A percentile compares a stretch with the other conserved stretches of the same genome.
Conservation (phyloP, 64 coral and sea anemone species). For the Dendronephthya gigantea region DNA sequence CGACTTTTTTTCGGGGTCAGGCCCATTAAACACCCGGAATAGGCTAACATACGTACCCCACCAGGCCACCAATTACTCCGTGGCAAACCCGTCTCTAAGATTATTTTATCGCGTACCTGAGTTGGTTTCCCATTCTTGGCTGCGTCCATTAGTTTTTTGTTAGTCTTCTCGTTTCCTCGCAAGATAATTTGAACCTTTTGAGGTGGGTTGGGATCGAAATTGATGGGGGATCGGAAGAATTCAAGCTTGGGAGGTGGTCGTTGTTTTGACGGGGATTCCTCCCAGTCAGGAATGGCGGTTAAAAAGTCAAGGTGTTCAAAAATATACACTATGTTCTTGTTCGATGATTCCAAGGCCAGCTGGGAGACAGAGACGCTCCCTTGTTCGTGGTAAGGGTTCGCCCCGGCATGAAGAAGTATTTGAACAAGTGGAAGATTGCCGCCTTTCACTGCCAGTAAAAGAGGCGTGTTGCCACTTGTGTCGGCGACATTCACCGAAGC, state of each 20-base stretch:
- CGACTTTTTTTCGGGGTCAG: no score
- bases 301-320: slow-evolving; percentile 2
- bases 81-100: background rate
- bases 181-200: background rate
- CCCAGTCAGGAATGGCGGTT: slow-evolving; percentile 3
- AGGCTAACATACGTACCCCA: no score
- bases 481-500: background rate
- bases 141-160: background rate
- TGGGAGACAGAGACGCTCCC: background rate
- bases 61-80: background rate
- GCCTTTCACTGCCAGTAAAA: background rate
- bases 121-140: background rate
- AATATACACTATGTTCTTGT: slow-evolving; percentile 8
- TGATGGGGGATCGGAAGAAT: background rate
- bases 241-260: background rate
- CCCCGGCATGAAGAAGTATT: slow-evolving; percentile 3
- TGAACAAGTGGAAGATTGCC: background rate
- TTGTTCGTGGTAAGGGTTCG: background rate
- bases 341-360: background rate
- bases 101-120: background rate
- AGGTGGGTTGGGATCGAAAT: background rate
- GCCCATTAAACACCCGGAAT: no score
- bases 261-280: background rate
- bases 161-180: background rate
- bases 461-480: background rate